These are phyloP conservation scores for Ceratosolen fusciceps DNA, from an alignment of 1,140 invertebrate genomes.

Conservation along the genomic window DNA sequence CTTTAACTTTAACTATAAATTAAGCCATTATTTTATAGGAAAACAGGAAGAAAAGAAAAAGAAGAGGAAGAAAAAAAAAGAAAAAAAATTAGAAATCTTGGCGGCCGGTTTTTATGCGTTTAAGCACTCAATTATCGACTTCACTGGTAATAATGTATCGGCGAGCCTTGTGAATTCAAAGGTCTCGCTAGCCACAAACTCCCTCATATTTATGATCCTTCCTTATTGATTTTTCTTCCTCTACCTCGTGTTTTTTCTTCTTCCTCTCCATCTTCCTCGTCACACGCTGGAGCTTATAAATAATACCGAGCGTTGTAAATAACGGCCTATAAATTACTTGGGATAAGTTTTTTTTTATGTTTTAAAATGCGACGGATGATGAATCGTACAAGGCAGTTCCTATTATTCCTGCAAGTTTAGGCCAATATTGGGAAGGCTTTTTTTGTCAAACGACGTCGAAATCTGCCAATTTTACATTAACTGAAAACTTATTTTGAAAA, in stretches of 20 bases:
- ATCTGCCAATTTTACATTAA: too few relatives aligned
- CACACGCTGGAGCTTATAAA: neutral
- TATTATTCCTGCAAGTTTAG: too few relatives aligned
- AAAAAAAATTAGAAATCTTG: constrained; percentile 11
- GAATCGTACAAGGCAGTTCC: too few relatives aligned
- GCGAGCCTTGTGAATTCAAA: neutral
- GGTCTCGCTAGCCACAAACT: neutral
- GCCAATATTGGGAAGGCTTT: too few relatives aligned
- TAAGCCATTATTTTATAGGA: neutral
- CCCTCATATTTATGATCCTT: neutral
- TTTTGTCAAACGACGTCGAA: too few relatives aligned
- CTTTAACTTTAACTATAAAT: neutral
- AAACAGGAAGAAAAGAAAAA: neutral
- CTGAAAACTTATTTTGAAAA: too few relatives aligned
- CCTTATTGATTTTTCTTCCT: neutral
- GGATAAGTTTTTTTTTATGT: too few relatives aligned
- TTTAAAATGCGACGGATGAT: too few relatives aligned
- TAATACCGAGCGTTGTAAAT: neutral
- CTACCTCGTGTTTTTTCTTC: neutral
- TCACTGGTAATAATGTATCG: neutral
- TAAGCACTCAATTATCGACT: neutral
- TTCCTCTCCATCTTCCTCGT: neutral
- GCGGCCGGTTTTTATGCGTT: neutral
- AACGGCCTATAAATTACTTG: neutral
- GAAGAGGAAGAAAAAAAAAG: too few relatives aligned